Conservation (phyloP, 2,888 invertebrate genomes). For the Hydroisotoma schaefferi region DNA sequence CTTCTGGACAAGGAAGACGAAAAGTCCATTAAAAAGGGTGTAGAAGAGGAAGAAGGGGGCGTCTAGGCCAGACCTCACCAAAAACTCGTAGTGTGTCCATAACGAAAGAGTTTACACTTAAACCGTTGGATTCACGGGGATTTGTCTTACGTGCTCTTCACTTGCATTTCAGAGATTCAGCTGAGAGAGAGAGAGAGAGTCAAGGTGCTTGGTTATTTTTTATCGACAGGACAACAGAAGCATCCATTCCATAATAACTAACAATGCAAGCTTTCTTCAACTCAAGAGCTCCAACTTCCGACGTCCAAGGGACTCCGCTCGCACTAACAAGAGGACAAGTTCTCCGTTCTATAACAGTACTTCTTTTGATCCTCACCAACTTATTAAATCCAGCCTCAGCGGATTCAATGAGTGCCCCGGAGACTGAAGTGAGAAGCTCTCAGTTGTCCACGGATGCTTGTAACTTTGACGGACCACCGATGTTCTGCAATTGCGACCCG, state of each 20-base stretch:
- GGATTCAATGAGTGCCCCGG: slow-evolving; percentile 3
- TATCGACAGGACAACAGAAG: too few relatives aligned
- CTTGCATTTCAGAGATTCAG: neutral
- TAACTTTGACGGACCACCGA: neutral
- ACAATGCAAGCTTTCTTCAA: too few relatives aligned
- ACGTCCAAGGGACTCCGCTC: too few relatives aligned
- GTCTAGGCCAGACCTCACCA: neutral
- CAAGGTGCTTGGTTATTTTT: too few relatives aligned
- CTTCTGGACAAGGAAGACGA: neutral
- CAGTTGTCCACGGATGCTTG: neutral
- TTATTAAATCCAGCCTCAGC: neutral
- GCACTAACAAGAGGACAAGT: neutral
- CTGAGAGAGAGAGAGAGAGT: too few relatives aligned
- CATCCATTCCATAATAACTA: too few relatives aligned
- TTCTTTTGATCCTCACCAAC: neutral
- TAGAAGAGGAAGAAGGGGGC: neutral
- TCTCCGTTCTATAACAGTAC: neutral
- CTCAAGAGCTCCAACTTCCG: too few relatives aligned
- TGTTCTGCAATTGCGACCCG: slow-evolving; percentile 63
- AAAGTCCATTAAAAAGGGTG: slow-evolving; percentile 3
- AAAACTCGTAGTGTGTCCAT: too few relatives aligned
- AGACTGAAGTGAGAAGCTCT: neutral
- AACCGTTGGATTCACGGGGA: neutral
- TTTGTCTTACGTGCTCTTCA: neutral
- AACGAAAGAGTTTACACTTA: too few relatives aligned